Evolutionary conservation across 2,797 vertebrate species (phyloP), one percentile per base, ranked within the genome.

Genomic region (Esox lucius): DNA sequence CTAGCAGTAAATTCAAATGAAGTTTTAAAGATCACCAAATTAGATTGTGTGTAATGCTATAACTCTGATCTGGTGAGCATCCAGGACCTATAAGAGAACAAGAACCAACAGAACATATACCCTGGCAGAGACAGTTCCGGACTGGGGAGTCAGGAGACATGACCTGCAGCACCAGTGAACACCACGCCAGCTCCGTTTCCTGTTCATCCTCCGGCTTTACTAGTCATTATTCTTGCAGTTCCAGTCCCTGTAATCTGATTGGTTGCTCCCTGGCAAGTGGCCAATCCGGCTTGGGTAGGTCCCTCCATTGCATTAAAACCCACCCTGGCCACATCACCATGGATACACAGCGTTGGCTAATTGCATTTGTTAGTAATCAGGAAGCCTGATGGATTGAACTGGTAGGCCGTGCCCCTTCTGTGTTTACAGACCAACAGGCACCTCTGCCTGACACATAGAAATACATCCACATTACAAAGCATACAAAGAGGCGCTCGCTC

Each of bases 301-400:
- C 86, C 86, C 86, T 84, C 85, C 88, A 86, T 86, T 80, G 79
- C 89, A 87, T 92, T 93, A 92, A 79, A 76, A 64, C 86, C 87
- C 87, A 80, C 88, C 86, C 87, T 81, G 82, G 83, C 82, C 85
- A 71, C 71, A 75, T 93, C 70, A 75, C 87, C 91, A 94, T 93
- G 91, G 93, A 87, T 88, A 94, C 89, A 51, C 87, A 90, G 88
- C 85, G 86, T 86, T 31, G 72, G 80, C 86, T 93, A 94, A 94
- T 94, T 85, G 81, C 76, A 89, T 94, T 94, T 90, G 88, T 68
- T 82, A 80, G 85, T 81, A 88, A 85, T 93, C 84, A 89, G 87
- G 87, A 82, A 75, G 73, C 77, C 76, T 83, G 77, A 81, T 75
- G 78, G 72, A 84, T 81, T 72, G 76, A 85, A 72, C 72, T 28